phyloP scores from a whole-genome alignment of 2,888 invertebrate species.

The Cosmia pyralina region DNA sequence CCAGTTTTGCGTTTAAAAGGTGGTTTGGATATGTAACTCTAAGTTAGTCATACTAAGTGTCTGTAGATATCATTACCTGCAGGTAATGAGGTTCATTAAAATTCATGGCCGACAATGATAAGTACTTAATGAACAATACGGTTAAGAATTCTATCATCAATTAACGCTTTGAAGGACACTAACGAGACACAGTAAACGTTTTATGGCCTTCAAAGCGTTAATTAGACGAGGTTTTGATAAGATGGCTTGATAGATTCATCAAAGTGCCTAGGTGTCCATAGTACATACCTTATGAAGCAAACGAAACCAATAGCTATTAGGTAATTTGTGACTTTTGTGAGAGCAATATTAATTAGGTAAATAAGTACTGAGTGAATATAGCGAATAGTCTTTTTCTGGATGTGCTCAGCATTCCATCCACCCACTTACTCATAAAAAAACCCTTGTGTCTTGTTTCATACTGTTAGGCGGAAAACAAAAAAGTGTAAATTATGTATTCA shows the following conservation, averaged over 20 bases:
- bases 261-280: background rate
- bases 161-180: background rate
- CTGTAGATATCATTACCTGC: background rate
- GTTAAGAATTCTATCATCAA: constrained; percentile 10
- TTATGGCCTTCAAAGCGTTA: background rate
- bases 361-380: background rate
- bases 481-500: constrained; percentile 2
- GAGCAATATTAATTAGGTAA: background rate
- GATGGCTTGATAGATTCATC: background rate
- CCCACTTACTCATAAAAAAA: background rate
- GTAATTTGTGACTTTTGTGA: background rate
- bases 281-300: background rate
- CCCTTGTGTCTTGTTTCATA: background rate
- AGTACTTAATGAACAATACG: constrained; percentile 7
- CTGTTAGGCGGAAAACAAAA: constrained; percentile 5
- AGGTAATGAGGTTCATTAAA: constrained; percentile 26
- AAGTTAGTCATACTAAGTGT: background rate
- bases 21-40: background rate
- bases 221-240: constrained; percentile 4
- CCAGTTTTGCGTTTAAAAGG: background rate
- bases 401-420: background rate
- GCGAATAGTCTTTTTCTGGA: background rate
- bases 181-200: too few species aligned
- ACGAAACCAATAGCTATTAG: background rate
- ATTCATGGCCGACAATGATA: constrained; percentile 28